phyloP scores from a whole-genome alignment of 2,888 invertebrate genomes.

The Osmoderma eremita region DNA sequence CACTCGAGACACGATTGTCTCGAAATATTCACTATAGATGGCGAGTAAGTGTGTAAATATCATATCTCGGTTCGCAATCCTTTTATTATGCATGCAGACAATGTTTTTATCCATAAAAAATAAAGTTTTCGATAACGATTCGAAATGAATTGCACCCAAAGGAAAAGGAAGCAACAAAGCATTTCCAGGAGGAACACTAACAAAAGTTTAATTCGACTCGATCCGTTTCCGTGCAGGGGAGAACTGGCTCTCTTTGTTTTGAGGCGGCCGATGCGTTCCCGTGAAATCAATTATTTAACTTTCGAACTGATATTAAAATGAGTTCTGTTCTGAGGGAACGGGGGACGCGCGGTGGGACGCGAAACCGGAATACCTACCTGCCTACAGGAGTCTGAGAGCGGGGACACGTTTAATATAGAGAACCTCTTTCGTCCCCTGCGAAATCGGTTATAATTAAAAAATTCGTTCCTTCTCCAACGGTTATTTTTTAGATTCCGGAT shows the following conservation, averaged over 20 bases:
- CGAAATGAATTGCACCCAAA: too few relatives aligned
- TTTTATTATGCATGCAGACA: too few relatives aligned
- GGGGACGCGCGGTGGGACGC: background rate
- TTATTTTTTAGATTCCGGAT: too few relatives aligned
- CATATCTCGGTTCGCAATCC: too few relatives aligned
- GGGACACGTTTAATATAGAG: conserved; percentile 32
- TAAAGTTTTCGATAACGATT: too few relatives aligned
- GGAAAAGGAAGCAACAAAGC: too few relatives aligned
- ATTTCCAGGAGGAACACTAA: conserved; percentile 37
- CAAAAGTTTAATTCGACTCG: conserved; percentile 50
- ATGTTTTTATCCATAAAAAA: too few relatives aligned
- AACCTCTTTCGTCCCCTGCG: conserved; percentile 20
- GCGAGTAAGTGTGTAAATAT: too few relatives aligned
- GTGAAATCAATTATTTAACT: conserved; percentile 53
- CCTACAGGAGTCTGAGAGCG: conserved; percentile 9
- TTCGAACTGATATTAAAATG: conserved; percentile 52
- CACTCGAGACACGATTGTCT: too few relatives aligned
- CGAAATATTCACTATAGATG: too few relatives aligned
- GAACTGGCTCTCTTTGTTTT: conserved; percentile 47
- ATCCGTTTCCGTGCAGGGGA: conserved; percentile 46
- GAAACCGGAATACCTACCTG: conserved; percentile 10
- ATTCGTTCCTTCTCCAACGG: background rate
- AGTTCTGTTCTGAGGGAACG: conserved; percentile 41
- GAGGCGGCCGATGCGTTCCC: conserved; percentile 49
- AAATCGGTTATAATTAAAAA: conserved; percentile 22